phyloP scores from a whole-genome alignment of 2,888 invertebrate genomes.

The Nomada flava region DNA sequence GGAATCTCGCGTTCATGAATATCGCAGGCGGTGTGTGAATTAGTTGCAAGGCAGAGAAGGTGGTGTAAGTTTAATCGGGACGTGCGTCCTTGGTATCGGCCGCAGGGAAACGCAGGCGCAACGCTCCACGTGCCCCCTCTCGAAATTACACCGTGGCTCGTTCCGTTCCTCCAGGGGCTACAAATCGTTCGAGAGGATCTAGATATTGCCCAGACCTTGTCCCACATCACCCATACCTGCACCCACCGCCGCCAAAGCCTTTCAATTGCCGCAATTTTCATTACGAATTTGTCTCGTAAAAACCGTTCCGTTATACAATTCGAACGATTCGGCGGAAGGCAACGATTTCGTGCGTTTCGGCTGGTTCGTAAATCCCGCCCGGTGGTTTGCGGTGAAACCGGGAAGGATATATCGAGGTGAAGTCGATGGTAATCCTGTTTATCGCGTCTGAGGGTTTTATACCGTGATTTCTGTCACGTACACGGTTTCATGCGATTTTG shows the following conservation, averaged over 20 bases:
- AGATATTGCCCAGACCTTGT: constrained; percentile 46
- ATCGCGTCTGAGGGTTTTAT: neutral
- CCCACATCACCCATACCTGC: constrained; percentile 10
- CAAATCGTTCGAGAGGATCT: constrained; percentile 53
- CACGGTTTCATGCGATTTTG: neutral
- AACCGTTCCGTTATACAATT: constrained; percentile 34
- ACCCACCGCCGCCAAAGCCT: neutral
- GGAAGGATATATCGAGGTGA: neutral
- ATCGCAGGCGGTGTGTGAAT: constrained; percentile 36
- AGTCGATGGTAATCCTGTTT: neutral
- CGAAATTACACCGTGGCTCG: constrained; percentile 43
- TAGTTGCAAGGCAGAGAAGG: constrained; percentile 5
- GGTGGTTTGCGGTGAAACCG: neutral
- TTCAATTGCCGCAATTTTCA: constrained; percentile 53
- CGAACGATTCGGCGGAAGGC: constrained; percentile 5
- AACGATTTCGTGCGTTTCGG: constrained; percentile 19
- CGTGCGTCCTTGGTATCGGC: constrained; percentile 44
- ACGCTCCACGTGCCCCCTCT: constrained; percentile 31
- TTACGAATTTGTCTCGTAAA: constrained; percentile 13
- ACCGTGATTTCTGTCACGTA: neutral
- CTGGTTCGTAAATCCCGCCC: neutral
- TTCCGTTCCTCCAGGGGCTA: constrained; percentile 44
- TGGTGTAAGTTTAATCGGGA: constrained; percentile 48
- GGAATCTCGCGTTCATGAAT: constrained; percentile 38
- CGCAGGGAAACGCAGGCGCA: constrained; percentile 28